Evolutionary conservation across 2,797 vertebrate genomes (phyloP).

Genomic region (Myotis vivesi): DNA sequence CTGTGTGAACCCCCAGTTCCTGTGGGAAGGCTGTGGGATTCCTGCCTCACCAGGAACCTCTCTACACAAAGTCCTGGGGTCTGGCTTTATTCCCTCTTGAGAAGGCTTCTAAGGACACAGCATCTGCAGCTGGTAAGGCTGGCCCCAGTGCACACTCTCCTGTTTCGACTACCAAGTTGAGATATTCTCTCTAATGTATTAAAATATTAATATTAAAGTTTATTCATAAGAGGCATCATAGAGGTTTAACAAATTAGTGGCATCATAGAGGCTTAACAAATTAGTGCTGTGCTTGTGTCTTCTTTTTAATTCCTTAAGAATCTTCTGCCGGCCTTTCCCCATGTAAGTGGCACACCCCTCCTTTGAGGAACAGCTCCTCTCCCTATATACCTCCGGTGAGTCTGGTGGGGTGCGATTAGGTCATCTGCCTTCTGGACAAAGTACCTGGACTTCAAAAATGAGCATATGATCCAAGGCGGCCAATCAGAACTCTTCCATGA

Average conservation of each 20-base stretch:
- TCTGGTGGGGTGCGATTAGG: neutral
- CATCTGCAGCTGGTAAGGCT: neutral
- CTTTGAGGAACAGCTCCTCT: neutral
- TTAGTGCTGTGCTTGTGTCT: neutral
- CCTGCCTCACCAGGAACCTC: neutral
- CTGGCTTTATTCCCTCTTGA: neutral
- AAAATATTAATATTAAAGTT: neutral
- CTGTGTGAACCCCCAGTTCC: neutral
- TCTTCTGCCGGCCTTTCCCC: neutral
- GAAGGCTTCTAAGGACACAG: neutral
- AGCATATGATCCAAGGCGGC: neutral
- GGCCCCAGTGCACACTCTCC: neutral
- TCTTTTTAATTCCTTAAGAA: neutral
- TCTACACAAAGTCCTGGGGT: neutral
- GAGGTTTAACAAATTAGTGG: neutral
- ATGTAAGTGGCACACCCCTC: neutral
- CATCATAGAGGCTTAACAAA: neutral
- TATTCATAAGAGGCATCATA: neutral
- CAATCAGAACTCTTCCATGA: neutral
- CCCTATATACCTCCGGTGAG: neutral
- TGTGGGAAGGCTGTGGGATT: neutral
- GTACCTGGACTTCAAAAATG: neutral
- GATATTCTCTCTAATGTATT: neutral
- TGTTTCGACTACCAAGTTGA: neutral
- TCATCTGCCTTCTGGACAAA: neutral